Conservation (phyloP, 2,113 vertebrate species). For the Urocitellus parryii region DNA sequence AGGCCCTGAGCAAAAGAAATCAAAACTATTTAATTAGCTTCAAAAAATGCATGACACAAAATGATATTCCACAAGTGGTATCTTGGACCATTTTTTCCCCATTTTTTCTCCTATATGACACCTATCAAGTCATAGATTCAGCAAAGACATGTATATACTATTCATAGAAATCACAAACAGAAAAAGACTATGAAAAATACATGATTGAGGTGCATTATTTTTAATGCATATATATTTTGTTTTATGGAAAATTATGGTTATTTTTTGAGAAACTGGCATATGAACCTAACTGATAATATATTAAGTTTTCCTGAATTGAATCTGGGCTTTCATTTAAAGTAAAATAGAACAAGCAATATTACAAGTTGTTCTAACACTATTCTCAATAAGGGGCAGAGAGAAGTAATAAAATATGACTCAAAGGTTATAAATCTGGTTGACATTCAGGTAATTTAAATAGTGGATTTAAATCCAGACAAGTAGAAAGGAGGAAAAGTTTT, state of each 20-base stretch:
- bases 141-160: not conserved
- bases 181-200: not conserved
- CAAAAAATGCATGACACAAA: not conserved
- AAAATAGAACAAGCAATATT: not conserved
- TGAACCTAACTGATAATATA: not conserved
- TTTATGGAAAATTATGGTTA: not conserved
- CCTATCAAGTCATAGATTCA: not conserved
- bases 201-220: not conserved
- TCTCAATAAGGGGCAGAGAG: not conserved
- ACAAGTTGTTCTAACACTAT: accelerated
- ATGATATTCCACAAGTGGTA: not conserved
- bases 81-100: not conserved
- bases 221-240: not conserved
- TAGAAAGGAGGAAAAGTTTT: not conserved
- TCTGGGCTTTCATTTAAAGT: not conserved
- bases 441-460: not conserved
- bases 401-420: not conserved
- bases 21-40: not conserved
- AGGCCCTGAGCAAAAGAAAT: not conserved
- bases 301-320: not conserved
- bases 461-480: not conserved
- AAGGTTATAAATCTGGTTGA: not conserved
- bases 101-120: constrained; percentile 5
- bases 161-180: not conserved
- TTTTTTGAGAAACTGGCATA: not conserved